phyloP scores from a whole-genome alignment of 2,797 vertebrate genomes.

The Echiichthys vipera region DNA sequence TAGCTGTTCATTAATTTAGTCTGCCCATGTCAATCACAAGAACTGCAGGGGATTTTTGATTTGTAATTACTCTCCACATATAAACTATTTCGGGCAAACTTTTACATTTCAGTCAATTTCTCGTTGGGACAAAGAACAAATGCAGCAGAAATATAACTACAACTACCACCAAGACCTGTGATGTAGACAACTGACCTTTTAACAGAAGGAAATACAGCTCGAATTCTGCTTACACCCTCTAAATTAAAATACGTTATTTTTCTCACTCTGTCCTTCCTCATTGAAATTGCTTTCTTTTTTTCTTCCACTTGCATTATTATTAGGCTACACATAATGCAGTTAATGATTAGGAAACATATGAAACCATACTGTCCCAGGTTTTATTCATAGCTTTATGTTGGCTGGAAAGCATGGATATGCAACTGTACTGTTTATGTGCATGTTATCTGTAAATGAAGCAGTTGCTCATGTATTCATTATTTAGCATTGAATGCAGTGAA shows the following conservation, averaged over 20 bases:
- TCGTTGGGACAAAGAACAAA: not conserved
- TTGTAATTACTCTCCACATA: not conserved
- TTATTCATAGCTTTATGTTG: constrained; percentile 10
- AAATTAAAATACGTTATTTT: not conserved
- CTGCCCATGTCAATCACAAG: not conserved
- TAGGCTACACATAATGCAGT: not conserved
- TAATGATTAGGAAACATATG: not conserved
- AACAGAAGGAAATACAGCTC: not conserved
- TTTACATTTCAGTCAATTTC: not conserved
- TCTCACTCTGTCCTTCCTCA: not conserved
- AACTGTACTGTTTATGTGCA: not conserved
- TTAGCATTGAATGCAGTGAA: not conserved
- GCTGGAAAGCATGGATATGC: not conserved
- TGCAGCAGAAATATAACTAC: not conserved
- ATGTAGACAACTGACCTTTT: not conserved
- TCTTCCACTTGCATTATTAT: not conserved
- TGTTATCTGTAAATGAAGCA: not conserved
- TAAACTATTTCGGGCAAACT: not conserved
- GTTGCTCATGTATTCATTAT: not conserved
- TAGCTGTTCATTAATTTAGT: not conserved
- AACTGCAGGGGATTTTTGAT: not conserved
- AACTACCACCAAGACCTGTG: not conserved
- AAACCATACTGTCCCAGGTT: not conserved
- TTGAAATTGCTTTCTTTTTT: not conserved
- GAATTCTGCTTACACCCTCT: not conserved